Percentiles rank a stretch among this genome's conserved stretches.
Conservation (phyloP, 2,888 invertebrate species). For the Matsumyia berberina region DNA sequence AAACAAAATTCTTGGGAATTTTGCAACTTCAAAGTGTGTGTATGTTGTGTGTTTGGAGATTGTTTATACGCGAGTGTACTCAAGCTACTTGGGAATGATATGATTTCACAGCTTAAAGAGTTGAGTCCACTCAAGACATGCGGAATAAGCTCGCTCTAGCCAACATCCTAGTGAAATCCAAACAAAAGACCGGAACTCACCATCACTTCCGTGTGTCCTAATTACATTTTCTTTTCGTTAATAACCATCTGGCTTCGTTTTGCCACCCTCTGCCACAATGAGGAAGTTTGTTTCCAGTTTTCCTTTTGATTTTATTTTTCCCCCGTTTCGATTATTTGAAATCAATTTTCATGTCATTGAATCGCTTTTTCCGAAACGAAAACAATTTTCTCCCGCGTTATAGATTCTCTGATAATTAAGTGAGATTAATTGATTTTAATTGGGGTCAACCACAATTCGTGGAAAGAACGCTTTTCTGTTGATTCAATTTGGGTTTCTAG, state of each 20-base stretch:
- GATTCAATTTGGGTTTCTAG: not conserved
- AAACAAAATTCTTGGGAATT: constrained; percentile 47
- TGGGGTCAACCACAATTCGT: constrained; percentile 38
- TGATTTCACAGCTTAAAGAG: constrained; percentile 6
- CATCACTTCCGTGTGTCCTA: constrained; percentile 5
- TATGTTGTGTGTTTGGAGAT: not conserved
- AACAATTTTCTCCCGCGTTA: constrained; percentile 7
- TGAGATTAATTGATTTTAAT: constrained; percentile 53
- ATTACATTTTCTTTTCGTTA: constrained; percentile 31
- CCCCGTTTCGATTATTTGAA: constrained; percentile 48
- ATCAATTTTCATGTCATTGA: not conserved
- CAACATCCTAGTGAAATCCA: constrained; percentile 38
- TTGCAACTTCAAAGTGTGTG: constrained; percentile 22
- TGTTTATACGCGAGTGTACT: too few relatives aligned
- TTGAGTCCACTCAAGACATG: constrained; percentile 19
- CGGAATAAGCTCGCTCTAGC: constrained; percentile 33
- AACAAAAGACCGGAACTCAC: constrained; percentile 1
- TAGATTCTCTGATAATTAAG: constrained; percentile 43
- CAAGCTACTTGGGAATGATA: too few relatives aligned
- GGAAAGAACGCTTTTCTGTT: not conserved
- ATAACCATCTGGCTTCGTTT: constrained; percentile 23
- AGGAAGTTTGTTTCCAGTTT: constrained; percentile 26
- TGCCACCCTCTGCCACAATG: constrained; percentile 14
- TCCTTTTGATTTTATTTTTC: constrained; percentile 47
- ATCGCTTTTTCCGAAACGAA: not conserved